Base-by-base conservation (phyloP, 37 sponge, comb jelly and placozoan genomes). In the Axinella damicornis region DNA sequence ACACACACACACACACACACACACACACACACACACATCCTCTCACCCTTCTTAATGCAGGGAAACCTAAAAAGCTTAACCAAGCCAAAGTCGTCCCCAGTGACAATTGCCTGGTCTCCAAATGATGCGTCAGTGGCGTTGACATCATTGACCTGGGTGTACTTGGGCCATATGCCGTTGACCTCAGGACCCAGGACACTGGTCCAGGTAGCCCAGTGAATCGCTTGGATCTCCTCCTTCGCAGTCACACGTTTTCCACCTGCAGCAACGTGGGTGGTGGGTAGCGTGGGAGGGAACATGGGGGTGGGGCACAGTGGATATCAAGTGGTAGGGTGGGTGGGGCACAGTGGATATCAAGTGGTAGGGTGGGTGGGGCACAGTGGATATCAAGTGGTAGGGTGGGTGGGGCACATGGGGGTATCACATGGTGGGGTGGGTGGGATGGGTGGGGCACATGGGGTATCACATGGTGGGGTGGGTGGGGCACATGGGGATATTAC, bases 11-110 rank as follows among this genome's bases (percentile, higher is more conserved):
- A 46, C 46, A 46, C 46, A 46, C 46, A 46, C 46, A 46, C 46
- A 83, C 81, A 80, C 63, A 64, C 76, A 40, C 37, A 63, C 71
- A 64, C 34, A 46, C 46, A n/a, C n/a, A n/a, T n/a, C n/a, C n/a
- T n/a, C 46, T 46, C 46, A 92, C 96, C 97, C 89, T 97, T 97
- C 75, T 85, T 91, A 31, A 84, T 27, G 30, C 84, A 89, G 0
- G 99, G 99, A 61, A 95, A 98, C 46, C 90, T 39, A 73, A 98
- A 98, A 24, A 98, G 89, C 59, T 98, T 98, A 15, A 98, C 99
- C 37, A 94, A 77, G 0, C 99, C 99, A 86, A 94, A 98, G 85
- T 98, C 99, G 64, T 98, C 99, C 2, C 99, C 97, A 14, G 99
- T 98, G 31, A 89, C 97, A 17, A 98, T 88, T 14, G 86, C 71